Evolutionary conservation across 2,113 vertebrate genomes (phyloP).

Genomic region (Corythornis madagascariensis): DNA sequence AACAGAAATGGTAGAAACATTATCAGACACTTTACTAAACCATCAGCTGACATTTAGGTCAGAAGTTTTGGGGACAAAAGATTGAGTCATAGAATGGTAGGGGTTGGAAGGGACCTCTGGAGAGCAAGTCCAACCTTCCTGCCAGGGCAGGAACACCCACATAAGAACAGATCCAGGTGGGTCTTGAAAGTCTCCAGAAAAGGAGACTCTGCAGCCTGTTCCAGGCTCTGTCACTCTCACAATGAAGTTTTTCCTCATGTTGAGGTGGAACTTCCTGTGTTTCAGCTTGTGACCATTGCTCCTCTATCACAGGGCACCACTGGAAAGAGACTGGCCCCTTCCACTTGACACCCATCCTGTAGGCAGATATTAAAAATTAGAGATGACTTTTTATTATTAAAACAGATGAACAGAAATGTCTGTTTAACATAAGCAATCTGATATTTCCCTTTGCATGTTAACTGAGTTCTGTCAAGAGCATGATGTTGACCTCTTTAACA

Average conservation of each 20-base stretch:
- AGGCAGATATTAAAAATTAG: background rate
- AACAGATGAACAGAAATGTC: background rate
- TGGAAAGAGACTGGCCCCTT: too few species aligned
- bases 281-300: too few species aligned
- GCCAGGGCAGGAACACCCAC: too few species aligned
- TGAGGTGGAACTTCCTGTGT: too few species aligned
- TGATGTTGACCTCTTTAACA: background rate
- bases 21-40: background rate
- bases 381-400: background rate
- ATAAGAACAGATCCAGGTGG: too few species aligned
- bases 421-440: background rate
- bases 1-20: background rate
- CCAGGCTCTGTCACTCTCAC: too few species aligned
- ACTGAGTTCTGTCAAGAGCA: background rate
- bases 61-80: background rate
- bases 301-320: too few species aligned
- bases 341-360: background rate
- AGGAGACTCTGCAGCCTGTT: too few species aligned
- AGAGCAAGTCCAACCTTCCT: too few species aligned
- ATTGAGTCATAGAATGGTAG: background rate
- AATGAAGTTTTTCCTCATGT: too few species aligned
- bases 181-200: too few species aligned
- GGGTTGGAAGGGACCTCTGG: too few species aligned
- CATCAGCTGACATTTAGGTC: background rate
- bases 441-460: background rate